Evolutionary conservation across 1,140 invertebrate genomes (phyloP).

Genomic region (Philaenus spumarius): DNA sequence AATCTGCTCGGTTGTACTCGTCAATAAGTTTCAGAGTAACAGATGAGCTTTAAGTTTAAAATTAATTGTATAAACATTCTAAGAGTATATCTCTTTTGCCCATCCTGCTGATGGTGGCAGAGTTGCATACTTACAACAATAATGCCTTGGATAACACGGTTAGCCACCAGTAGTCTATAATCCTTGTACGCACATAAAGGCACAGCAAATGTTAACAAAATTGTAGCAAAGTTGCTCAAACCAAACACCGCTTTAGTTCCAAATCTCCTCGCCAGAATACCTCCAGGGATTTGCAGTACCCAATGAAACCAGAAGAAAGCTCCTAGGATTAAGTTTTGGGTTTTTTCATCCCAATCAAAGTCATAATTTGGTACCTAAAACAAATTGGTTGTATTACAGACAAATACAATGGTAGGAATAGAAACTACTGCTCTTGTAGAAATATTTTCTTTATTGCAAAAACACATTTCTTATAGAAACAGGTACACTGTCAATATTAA

Average conservation of each 20-base stretch:
- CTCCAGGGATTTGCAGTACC: slow-evolving; percentile 65
- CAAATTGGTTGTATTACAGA: too few species aligned
- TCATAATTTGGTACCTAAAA: background rate
- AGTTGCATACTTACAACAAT: slow-evolving; percentile 56
- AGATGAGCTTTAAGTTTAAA: too few species aligned
- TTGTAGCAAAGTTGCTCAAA: slow-evolving; percentile 56
- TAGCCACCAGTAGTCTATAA: slow-evolving; percentile 49
- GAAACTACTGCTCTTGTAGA: too few species aligned
- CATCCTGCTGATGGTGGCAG: too few species aligned
- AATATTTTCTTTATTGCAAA: too few species aligned
- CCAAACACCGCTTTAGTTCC: slow-evolving; percentile 67
- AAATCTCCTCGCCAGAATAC: slow-evolving; percentile 57
- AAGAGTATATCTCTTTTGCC: too few species aligned
- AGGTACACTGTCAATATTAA: too few species aligned
- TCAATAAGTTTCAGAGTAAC: too few species aligned
- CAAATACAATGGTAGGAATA: too few species aligned
- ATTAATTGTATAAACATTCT: too few species aligned
- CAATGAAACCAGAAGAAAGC: slow-evolving; percentile 71
- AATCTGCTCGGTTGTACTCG: too few species aligned
- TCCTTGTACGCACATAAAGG: slow-evolving; percentile 55
- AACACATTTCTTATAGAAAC: too few species aligned
- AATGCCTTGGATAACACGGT: slow-evolving; percentile 65
- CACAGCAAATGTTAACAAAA: slow-evolving; percentile 61
- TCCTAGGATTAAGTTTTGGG: slow-evolving; percentile 61
- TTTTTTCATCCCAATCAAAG: slow-evolving; percentile 59